Base-by-base conservation (phyloP, 2,797 vertebrate species). In the Philypnodon macrostomus region DNA sequence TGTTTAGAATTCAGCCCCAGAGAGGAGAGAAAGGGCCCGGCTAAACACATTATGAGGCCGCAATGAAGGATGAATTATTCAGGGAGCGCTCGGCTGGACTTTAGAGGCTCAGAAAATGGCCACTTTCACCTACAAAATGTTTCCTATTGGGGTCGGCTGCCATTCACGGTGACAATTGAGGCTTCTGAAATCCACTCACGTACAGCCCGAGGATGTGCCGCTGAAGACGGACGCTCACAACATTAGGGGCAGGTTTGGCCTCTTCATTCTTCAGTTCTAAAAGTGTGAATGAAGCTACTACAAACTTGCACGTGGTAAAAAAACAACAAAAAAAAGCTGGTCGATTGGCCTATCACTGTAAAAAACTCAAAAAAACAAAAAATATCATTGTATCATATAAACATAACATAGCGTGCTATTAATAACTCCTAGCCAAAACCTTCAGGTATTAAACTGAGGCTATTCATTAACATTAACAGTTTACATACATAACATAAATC, bases 61-160 rank as follows among this genome's bases (percentile, higher is more conserved):
- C 93, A 95, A 94, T 93, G 92, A 95, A 92, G 92, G 92, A 95
- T 96, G 93, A 95, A 97, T 97, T 94, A 96, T 97, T 96, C 94
- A 96, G 91, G 89, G 89, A 93, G 83, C 75, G 76, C 87, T 80
- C 77, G 88, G 81, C 88, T 80, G 78, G 84, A 90, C 92, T 92
- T 92, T 90, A 92, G 92, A 88, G 90, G 90, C 53, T 88, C 91
- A 81, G 91, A 92, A 94, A 93, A 82, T 90, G 87, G 86, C 75
- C 86, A 85, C 84, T 93, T 91, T 92, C 91, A 90, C 89, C 88
- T 88, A 92, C 88, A 92, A 94, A 95, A 92, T 91, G 90, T 92
- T 92, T 83, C 83, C 83, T 83, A 75, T 86, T 75, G 78, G 85
- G 77, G 56, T 70, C 73, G 56, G 34, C 68, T 82, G 83, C 72